phyloP scores from a whole-genome alignment of 1,140 invertebrate genomes.

The Nymphalis io region DNA sequence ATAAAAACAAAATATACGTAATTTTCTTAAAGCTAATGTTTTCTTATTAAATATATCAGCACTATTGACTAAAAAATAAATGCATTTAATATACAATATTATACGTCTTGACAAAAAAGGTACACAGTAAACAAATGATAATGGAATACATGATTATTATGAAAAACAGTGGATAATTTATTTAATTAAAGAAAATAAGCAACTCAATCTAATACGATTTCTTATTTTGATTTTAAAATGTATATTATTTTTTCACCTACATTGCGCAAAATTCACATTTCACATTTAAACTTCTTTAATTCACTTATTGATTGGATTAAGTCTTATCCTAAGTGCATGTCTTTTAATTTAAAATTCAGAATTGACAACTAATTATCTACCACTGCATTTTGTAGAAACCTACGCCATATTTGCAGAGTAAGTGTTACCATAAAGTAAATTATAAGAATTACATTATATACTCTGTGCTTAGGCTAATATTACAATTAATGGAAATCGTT shows the following conservation, averaged over 20 bases:
- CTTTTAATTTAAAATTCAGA: conserved; percentile 66
- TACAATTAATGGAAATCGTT: too few relatives aligned
- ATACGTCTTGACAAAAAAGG: conserved; percentile 65
- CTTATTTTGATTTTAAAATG: conserved; percentile 39
- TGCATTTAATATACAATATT: conserved; percentile 7
- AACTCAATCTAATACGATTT: conserved; percentile 43
- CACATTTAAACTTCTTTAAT: conserved; percentile 57
- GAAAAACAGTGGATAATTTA: conserved; percentile 49
- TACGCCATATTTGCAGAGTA: conserved; percentile 75
- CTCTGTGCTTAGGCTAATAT: not conserved
- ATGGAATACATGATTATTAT: not conserved
- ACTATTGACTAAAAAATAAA: not conserved
- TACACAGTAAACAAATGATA: conserved; percentile 22
- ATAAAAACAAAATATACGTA: not conserved
- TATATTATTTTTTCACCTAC: conserved; percentile 55
- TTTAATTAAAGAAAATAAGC: conserved; percentile 19
- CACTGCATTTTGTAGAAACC: conserved; percentile 73
- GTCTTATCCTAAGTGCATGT: conserved; percentile 60
- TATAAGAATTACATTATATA: conserved; percentile 5
- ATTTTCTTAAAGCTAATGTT: not conserved
- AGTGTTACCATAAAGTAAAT: conserved; percentile 41
- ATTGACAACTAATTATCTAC: conserved; percentile 71
- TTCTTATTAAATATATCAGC: not conserved
- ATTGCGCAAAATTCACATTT: conserved; percentile 74
- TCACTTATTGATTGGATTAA: conserved; percentile 48